phyloP scores from a whole-genome alignment of 1,140 invertebrate species.

The Aphelenchoides avenae region DNA sequence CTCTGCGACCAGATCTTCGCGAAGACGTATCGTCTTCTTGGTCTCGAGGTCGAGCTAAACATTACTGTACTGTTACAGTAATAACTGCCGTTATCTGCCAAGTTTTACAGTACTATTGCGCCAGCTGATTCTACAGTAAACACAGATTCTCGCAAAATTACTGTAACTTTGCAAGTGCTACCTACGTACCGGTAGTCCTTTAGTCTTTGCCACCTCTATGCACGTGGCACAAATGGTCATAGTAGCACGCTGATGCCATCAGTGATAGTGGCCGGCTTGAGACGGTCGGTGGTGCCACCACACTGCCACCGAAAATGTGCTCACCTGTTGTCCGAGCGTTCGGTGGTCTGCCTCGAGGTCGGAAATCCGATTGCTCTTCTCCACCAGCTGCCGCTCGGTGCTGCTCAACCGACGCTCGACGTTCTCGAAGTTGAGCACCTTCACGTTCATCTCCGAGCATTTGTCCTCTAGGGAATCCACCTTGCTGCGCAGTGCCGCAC shows the following conservation, averaged over 20 bases:
- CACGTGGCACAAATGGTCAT: too few species aligned
- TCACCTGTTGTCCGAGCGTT: conserved; percentile 11
- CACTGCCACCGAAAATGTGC: background rate
- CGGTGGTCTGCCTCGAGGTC: conserved; percentile 16
- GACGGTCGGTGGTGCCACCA: too few species aligned
- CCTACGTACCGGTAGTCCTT: too few species aligned
- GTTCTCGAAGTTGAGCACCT: conserved; percentile 24
- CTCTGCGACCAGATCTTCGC: conserved; percentile 35
- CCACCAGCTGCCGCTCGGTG: conserved; percentile 16
- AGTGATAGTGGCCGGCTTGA: too few species aligned
- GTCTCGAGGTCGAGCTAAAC: conserved; percentile 18
- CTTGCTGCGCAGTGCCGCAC: conserved; percentile 9
- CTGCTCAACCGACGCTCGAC: conserved; percentile 17
- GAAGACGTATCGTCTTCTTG: conserved; percentile 17
- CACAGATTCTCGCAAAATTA: background rate
- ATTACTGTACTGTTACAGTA: background rate
- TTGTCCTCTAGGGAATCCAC: conserved; percentile 32
- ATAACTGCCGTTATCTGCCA: background rate
- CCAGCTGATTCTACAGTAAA: background rate
- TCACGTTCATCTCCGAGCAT: conserved; percentile 3
- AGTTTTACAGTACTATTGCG: background rate
- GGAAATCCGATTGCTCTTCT: conserved; percentile 6
- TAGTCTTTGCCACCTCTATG: too few species aligned
- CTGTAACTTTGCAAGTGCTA: too few species aligned
- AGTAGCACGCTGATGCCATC: too few species aligned